These are phyloP conservation scores for Acanthurus lineatus DNA, from an alignment of 2,797 vertebrate genomes.

Conservation along the genomic window DNA sequence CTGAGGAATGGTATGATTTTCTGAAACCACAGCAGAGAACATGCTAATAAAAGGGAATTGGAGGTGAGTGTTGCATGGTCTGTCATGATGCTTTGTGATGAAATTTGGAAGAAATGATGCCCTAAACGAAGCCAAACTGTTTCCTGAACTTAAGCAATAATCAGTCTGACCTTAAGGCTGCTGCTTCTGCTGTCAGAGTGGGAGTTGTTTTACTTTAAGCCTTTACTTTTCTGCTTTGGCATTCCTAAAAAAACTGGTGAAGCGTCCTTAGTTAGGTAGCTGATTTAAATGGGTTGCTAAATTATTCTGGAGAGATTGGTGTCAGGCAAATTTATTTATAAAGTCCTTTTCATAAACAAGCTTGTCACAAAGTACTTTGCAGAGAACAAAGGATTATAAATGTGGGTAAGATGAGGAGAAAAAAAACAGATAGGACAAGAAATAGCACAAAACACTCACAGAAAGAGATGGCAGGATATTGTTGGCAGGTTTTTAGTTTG, in stretches of 20 bases:
- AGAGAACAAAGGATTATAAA: slow-evolving; percentile 53
- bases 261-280: slow-evolving; percentile 41
- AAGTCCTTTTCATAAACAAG: slow-evolving; percentile 48
- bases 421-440: slow-evolving; percentile 27
- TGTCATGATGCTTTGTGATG: slow-evolving; percentile 64
- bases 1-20: background rate
- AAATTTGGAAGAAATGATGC: slow-evolving; percentile 66
- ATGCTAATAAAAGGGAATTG: slow-evolving; percentile 20
- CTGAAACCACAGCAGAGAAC: slow-evolving; percentile 14
- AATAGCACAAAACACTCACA: slow-evolving; percentile 35
- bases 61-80: slow-evolving; percentile 39
- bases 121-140: slow-evolving; percentile 54
- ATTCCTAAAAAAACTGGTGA: slow-evolving; percentile 30
- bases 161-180: slow-evolving; percentile 55
- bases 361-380: slow-evolving; percentile 32
- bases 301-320: slow-evolving; percentile 47
- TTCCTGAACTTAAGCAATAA: slow-evolving; percentile 47
- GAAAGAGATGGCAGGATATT: slow-evolving; percentile 17
- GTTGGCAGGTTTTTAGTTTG: slow-evolving; percentile 23
- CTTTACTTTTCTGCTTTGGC: slow-evolving; percentile 27
- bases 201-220: slow-evolving; percentile 42
- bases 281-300: slow-evolving; percentile 54
- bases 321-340: slow-evolving; percentile 58
- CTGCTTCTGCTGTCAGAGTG: slow-evolving; percentile 36
- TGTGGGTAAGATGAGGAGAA: slow-evolving; percentile 23